phyloP scores from a whole-genome alignment of 2,113 vertebrate species.

The Maccullochella peelii region DNA sequence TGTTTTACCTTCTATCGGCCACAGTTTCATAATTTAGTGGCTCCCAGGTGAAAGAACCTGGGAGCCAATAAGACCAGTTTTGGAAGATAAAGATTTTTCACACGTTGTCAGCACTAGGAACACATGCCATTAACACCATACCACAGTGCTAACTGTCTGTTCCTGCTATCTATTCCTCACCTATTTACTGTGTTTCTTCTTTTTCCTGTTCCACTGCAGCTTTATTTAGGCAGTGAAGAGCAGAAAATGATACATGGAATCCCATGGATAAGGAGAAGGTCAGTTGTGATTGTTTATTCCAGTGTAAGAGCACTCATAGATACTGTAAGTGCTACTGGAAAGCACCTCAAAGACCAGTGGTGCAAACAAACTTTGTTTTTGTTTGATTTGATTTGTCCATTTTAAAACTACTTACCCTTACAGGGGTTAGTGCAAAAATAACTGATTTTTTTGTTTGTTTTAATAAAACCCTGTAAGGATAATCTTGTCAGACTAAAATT shows the following conservation, averaged over 20 bases:
- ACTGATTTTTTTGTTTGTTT: neutral
- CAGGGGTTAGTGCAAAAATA: neutral
- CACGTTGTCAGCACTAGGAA: neutral
- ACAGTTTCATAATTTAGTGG: neutral
- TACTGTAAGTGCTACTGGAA: constrained; percentile 5
- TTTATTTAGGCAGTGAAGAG: neutral
- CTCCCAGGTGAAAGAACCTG: too few relatives aligned
- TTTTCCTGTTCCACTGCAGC: neutral
- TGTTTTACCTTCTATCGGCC: neutral
- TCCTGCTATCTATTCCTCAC: neutral
- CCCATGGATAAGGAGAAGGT: neutral
- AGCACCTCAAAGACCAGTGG: neutral
- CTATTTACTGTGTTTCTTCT: neutral
- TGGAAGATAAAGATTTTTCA: neutral
- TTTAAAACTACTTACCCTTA: neutral
- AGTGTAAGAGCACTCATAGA: constrained; percentile 12
- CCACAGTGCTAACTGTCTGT: neutral
- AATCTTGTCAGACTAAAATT: neutral
- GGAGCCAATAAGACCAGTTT: neutral
- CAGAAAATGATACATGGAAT: neutral
- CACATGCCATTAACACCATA: neutral
- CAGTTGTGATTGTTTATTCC: neutral
- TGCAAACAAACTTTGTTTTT: neutral
- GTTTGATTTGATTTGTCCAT: neutral
- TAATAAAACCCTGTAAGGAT: neutral